A percentile compares a stretch with the other conserved stretches of the same genome.
Conservation (phyloP, 1,140 invertebrate genomes). For the Amphibalanus amphitrite region DNA sequence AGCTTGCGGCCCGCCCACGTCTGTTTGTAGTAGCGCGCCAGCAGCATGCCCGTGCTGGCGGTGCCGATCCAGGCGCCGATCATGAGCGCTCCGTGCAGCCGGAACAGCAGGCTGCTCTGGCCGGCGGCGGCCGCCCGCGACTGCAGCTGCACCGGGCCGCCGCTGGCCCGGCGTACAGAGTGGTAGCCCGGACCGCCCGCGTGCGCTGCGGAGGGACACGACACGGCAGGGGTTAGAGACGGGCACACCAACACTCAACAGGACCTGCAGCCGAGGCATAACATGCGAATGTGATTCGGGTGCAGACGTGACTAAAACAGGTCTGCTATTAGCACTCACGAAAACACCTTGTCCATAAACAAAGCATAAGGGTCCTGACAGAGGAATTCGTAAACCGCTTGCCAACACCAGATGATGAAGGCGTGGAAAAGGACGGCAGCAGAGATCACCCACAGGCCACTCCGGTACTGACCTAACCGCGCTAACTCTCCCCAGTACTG, state of each 20-base stretch:
- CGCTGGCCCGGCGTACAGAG: slow-evolving; percentile 40
- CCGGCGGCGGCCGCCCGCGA: slow-evolving; percentile 28
- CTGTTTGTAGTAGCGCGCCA: slow-evolving; percentile 77
- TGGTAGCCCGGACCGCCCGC: slow-evolving; percentile 43
- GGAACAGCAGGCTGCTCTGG: slow-evolving; percentile 46
- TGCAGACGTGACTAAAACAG: too few species aligned
- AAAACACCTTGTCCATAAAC: too few species aligned
- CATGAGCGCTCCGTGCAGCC: slow-evolving; percentile 75
- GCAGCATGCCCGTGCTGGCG: slow-evolving; percentile 69
- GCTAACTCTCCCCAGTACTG: too few species aligned
- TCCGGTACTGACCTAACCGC: too few species aligned
- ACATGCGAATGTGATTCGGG: slow-evolving; percentile 24
- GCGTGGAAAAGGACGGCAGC: too few species aligned
- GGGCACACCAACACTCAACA: too few species aligned
- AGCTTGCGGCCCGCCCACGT: slow-evolving; percentile 66
- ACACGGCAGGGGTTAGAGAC: slow-evolving; percentile 5
- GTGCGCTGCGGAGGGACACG: slow-evolving; percentile 28
- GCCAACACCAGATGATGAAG: too few species aligned
- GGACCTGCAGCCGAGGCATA: slow-evolving; percentile 10
- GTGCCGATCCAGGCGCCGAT: slow-evolving; percentile 75
- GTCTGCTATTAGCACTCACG: too few species aligned
- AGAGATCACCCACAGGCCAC: too few species aligned
- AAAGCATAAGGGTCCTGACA: too few species aligned
- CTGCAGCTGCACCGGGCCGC: slow-evolving; percentile 31
- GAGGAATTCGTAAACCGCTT: too few species aligned